A percentile compares a stretch with the other conserved stretches of the same genome.
Conservation (phyloP, 2,113 vertebrate species). For the Paradisaea rubra region DNA sequence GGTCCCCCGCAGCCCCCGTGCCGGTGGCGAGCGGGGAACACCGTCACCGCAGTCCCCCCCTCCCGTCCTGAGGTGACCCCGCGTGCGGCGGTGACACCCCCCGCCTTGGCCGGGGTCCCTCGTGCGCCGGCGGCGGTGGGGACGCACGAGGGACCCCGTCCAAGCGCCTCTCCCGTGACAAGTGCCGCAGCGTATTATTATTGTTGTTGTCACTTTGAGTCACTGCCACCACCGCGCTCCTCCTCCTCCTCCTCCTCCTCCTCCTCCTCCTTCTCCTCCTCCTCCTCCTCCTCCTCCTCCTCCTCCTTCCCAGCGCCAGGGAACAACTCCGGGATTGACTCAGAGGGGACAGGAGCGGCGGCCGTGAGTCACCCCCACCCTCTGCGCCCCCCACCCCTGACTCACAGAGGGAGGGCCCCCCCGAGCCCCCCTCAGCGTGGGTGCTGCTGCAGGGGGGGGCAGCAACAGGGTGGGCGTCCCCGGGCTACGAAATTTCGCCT, state of each 20-base stretch:
- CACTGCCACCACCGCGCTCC: not conserved
- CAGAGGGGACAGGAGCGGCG: no score
- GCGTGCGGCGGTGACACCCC: not conserved
- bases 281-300: no score
- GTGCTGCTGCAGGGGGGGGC: not conserved
- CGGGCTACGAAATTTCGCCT: not conserved
- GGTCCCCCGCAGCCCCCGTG: not conserved
- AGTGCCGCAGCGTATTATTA: conserved; percentile 11
- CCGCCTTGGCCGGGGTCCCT: not conserved
- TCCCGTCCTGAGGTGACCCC: not conserved
- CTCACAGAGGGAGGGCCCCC: not conserved
- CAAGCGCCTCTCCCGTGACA: not conserved
- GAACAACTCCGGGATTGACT: no score
- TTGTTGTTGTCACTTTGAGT: conserved; percentile 21
- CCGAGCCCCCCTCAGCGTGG: not conserved
- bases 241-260: no score
- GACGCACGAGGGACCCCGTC: not conserved
- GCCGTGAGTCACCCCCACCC: not conserved
- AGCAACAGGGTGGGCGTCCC: not conserved
- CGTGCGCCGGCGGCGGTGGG: not conserved
- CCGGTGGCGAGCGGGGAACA: not conserved
- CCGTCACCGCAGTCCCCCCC: not conserved
- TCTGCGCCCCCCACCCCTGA: not conserved
- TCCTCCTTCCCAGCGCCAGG: no score
- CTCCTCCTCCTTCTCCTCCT: no score